phyloP scores from a whole-genome alignment of 2,797 vertebrate species.

The Ambastaia sidthimunki region DNA sequence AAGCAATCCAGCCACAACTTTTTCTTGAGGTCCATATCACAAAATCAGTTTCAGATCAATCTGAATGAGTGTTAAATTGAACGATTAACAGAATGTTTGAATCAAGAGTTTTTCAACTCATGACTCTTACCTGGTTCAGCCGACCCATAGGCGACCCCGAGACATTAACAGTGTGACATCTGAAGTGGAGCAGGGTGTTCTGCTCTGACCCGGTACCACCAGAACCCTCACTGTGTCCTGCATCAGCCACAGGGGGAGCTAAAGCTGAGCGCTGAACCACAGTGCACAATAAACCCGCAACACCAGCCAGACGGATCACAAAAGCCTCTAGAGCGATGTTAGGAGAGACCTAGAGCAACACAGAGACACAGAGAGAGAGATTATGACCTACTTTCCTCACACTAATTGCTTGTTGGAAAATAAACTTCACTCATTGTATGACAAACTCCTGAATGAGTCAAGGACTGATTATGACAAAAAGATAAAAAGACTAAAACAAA shows the following conservation, averaged over 20 bases:
- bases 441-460: slow-evolving; percentile 18
- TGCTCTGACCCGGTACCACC: slow-evolving; percentile 62
- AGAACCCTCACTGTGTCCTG: slow-evolving; percentile 58
- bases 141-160: slow-evolving; percentile 78
- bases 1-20: too few species aligned
- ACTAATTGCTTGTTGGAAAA: slow-evolving; percentile 44
- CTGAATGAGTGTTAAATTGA: too few species aligned
- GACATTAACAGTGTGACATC: slow-evolving; percentile 85
- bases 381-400: slow-evolving; percentile 51
- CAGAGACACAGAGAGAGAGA: slow-evolving; percentile 11
- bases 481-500: slow-evolving; percentile 45
- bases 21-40: too few species aligned
- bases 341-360: slow-evolving; percentile 76
- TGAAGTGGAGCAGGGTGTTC: slow-evolving; percentile 84
- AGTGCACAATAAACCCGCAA: slow-evolving; percentile 85
- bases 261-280: slow-evolving; percentile 75
- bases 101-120: not conserved
- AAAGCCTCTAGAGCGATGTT: slow-evolving; percentile 89
- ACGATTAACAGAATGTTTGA: too few species aligned
- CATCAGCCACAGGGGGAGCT: slow-evolving; percentile 55
- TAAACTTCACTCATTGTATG: slow-evolving; percentile 29
- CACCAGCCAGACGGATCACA: slow-evolving; percentile 80
- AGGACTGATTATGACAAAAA: slow-evolving; percentile 39
- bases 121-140: slow-evolving; percentile 81
- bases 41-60: too few species aligned